phyloP scores from a whole-genome alignment of 35 echinoderm and acorn worm genomes.

The Heliocidaris tuberculata region DNA sequence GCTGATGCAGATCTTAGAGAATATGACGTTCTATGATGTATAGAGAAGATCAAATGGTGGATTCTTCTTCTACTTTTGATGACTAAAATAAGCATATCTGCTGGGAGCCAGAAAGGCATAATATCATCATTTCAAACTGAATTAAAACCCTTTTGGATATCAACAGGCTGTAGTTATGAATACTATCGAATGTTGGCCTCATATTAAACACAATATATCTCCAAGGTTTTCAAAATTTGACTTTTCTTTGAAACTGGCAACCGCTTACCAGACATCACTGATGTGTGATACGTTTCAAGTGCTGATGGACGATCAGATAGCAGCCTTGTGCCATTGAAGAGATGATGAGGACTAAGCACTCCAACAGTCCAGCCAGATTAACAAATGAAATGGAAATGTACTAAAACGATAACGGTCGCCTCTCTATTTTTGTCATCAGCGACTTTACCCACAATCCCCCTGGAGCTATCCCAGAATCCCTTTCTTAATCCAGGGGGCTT shows the following conservation, averaged over 20 bases:
- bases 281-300: neutral
- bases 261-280: neutral
- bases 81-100: too few species aligned
- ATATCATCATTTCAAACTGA: neutral
- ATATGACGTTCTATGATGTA: too few species aligned
- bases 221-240: neutral
- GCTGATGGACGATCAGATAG: neutral
- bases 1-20: too few species aligned
- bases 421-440: neutral
- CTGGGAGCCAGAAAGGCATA: too few species aligned
- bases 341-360: neutral
- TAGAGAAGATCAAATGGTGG: too few species aligned
- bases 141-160: neutral
- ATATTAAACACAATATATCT: neutral
- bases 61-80: too few species aligned
- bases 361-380: neutral
- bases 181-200: too few species aligned
- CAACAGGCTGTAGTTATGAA: neutral
- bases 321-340: neutral
- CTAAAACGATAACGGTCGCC: neutral
- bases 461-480: neutral
- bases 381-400: neutral
- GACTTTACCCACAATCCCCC: constrained; percentile 7
- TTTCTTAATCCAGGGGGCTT: neutral
- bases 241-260: neutral